Evolutionary conservation across 2,113 vertebrate genomes (phyloP).

Genomic region (Bettongia penicillata): DNA sequence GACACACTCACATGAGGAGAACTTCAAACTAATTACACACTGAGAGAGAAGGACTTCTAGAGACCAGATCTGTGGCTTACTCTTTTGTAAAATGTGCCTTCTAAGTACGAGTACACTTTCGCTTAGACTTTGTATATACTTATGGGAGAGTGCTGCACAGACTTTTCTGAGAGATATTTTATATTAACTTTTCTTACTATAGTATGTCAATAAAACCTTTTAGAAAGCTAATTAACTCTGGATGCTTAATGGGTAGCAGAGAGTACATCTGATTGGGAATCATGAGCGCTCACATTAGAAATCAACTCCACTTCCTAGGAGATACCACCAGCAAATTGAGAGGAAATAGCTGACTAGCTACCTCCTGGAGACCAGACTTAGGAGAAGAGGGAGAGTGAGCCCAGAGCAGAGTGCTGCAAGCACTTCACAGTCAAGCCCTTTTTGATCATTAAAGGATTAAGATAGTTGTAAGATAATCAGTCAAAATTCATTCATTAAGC

Average conservation of each 20-base stretch:
- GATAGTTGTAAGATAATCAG: neutral
- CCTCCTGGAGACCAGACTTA: neutral
- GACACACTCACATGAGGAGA: neutral
- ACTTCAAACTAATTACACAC: neutral
- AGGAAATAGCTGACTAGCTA: neutral
- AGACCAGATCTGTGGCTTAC: neutral
- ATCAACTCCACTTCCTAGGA: neutral
- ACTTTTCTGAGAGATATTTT: neutral
- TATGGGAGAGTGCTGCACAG: neutral
- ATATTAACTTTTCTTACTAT: neutral
- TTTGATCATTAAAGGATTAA: slow-evolving; percentile 4
- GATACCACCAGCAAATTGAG: neutral
- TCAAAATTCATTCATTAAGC: neutral
- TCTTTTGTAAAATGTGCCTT: neutral
- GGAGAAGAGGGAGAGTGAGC: neutral
- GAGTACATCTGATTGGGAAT: neutral
- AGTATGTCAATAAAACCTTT: neutral
- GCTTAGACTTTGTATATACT: neutral
- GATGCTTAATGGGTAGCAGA: neutral
- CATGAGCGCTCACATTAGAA: neutral
- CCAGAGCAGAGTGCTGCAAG: neutral
- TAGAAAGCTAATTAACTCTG: neutral
- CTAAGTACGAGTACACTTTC: neutral
- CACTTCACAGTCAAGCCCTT: neutral
- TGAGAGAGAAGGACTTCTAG: neutral